Base-by-base conservation (phyloP, 2,113 vertebrate genomes). In the Perca flavescens region DNA sequence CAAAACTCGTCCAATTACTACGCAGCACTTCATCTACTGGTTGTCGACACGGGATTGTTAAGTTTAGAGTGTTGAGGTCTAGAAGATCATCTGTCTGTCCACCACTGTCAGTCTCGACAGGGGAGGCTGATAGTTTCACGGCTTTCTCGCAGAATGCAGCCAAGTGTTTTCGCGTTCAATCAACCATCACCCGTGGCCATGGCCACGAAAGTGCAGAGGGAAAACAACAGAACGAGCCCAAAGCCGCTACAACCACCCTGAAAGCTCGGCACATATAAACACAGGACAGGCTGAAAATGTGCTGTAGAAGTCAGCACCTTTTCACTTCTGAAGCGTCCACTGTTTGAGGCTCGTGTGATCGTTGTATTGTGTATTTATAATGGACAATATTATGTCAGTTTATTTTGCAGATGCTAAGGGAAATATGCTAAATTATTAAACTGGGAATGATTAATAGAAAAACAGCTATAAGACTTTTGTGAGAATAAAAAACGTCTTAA, bases 161-260 rank as follows among this genome's bases (percentile, higher is more conserved):
- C 81, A 74, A 94, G 93, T 91, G 92, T 94, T 94, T 94, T 93
- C 15, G 71, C 66, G 88, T 93, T 93, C 91, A 94, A 92, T 93
- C 95, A 94, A 95, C 94, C 94, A 95, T 96, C 95, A 95, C 94
- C 93, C 88, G 70, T 80, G 82, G 82, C 74, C 64, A 66, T 78
- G 79, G 82, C 86, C 76, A 82, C 88, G 88, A 82, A 80, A 91
- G 84, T 86, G 90, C 63, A 66, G 66, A 62, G 34, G 70, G 65
- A 90, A 92, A 95, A 93, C 94, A 95, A 90, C 79, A 88, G 79
- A 80, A 58, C 22, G 21, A 77, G 78, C 81, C 83, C 84, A 70
- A 91, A 93, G 70, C 90, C 82, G 65, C 85, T 87, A 60, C 86
- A 85, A 83, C 80, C 84, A 63, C 84, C 47, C 86, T 74, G 69